These are phyloP conservation scores for Amazonetta brasiliensis DNA, from an alignment of 2,797 vertebrate genomes.

Conservation along the genomic window DNA sequence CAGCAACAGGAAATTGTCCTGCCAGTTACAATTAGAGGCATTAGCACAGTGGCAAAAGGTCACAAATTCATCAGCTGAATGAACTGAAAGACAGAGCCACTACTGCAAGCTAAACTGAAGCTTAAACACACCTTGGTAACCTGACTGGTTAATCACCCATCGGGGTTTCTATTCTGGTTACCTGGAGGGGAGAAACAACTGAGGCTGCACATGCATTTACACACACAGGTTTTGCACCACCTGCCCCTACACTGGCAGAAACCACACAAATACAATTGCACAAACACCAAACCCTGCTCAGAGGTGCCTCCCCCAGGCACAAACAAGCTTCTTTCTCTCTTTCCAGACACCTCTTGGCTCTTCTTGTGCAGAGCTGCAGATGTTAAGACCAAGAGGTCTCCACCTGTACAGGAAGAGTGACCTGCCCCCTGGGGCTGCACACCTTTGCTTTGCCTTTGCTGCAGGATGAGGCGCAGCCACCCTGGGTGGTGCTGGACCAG, in stretches of 20 bases:
- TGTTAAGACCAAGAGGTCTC: not conserved
- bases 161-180: not conserved
- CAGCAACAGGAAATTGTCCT: conserved; percentile 23
- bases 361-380: not conserved
- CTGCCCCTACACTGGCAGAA: not conserved
- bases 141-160: not conserved
- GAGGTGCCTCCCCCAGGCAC: accelerated
- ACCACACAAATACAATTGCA: not conserved
- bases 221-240: not conserved
- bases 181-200: not conserved
- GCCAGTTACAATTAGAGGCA: conserved; percentile 33
- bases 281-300: not conserved
- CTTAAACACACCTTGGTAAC: not conserved
- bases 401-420: not conserved
- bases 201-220: not conserved
- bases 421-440: not conserved
- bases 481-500: accelerated
- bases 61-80: conserved; percentile 27
- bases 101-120: not conserved
- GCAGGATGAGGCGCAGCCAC: not conserved
- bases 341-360: not conserved
- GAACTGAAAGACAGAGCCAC: not conserved
- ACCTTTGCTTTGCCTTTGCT: not conserved
- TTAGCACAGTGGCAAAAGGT: conserved; percentile 23
- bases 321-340: not conserved